Evolutionary conservation across 2,113 vertebrate species (phyloP).

Genomic region (Misgurnus mizolepis): DNA sequence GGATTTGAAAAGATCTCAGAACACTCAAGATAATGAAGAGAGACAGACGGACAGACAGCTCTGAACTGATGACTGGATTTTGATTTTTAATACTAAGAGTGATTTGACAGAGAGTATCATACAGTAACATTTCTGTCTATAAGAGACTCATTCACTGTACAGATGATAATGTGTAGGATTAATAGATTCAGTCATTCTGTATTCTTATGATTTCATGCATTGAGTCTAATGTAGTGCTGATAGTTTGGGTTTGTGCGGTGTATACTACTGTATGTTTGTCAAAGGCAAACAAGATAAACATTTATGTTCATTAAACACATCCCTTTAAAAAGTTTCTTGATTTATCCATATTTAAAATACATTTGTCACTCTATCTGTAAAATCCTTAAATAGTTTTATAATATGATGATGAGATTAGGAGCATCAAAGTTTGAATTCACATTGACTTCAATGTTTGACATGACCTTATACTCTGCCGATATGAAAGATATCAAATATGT

Average conservation of each 20-base stretch:
- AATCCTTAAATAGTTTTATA: too few relatives aligned
- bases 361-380: too few relatives aligned
- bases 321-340: too few relatives aligned
- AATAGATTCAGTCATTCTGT: constrained; percentile 19
- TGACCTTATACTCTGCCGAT: too few relatives aligned
- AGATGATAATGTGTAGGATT: constrained; percentile 14
- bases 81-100: constrained; percentile 56
- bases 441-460: too few relatives aligned
- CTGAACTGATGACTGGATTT: constrained; percentile 53
- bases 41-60: constrained; percentile 61
- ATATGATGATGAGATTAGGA: too few relatives aligned
- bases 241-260: neutral
- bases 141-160: neutral
- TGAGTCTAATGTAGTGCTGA: neutral
- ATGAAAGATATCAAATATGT: too few relatives aligned
- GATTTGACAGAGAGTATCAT: constrained; percentile 20
- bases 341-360: too few relatives aligned
- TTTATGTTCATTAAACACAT: too few relatives aligned
- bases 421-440: too few relatives aligned
- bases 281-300: too few relatives aligned
- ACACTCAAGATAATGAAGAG: constrained; percentile 76
- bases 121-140: constrained; percentile 7
- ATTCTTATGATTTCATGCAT: neutral
- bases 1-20: constrained; percentile 62
- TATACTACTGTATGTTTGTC: neutral